Conservation (phyloP, 1,140 invertebrate genomes). For the Rhagoletis pomonella region DNA sequence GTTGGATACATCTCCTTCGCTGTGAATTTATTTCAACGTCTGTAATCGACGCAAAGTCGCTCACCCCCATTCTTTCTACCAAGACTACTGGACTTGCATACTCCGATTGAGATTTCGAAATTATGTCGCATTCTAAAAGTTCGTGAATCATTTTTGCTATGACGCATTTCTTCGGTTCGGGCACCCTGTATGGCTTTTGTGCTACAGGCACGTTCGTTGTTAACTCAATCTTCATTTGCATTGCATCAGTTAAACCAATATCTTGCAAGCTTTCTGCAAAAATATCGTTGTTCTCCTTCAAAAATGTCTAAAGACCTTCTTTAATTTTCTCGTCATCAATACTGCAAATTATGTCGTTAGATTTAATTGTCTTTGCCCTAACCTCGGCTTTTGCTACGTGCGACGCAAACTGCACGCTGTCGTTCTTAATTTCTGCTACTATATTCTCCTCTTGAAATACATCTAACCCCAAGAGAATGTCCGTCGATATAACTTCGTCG, state of each 20-base stretch:
- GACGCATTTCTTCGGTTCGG: conserved; percentile 47
- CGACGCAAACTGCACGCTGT: neutral
- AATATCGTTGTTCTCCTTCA: conserved; percentile 6
- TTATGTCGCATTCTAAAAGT: conserved; percentile 60
- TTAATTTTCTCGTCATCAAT: neutral
- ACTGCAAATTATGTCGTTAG: neutral
- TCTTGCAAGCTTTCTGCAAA: neutral
- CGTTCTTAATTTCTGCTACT: neutral
- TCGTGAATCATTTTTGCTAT: conserved; percentile 56
- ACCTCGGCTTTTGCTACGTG: neutral
- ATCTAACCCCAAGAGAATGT: conserved; percentile 55
- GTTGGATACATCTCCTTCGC: conserved; percentile 62
- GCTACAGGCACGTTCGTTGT: neutral
- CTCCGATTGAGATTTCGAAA: conserved; percentile 60
- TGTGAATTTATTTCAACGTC: conserved; percentile 70
- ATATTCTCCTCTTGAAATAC: neutral
- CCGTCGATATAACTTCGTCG: conserved; percentile 26
- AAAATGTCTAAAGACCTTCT: neutral
- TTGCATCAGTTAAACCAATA: neutral
- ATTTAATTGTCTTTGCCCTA: neutral
- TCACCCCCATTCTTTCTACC: conserved; percentile 63
- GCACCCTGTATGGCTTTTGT: conserved; percentile 54
- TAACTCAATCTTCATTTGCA: conserved; percentile 42
- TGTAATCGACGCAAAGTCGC: conserved; percentile 72
- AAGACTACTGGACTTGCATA: conserved; percentile 58